Base-by-base conservation (phyloP, 2,113 vertebrate genomes). In the Eupsittula cactorum region DNA sequence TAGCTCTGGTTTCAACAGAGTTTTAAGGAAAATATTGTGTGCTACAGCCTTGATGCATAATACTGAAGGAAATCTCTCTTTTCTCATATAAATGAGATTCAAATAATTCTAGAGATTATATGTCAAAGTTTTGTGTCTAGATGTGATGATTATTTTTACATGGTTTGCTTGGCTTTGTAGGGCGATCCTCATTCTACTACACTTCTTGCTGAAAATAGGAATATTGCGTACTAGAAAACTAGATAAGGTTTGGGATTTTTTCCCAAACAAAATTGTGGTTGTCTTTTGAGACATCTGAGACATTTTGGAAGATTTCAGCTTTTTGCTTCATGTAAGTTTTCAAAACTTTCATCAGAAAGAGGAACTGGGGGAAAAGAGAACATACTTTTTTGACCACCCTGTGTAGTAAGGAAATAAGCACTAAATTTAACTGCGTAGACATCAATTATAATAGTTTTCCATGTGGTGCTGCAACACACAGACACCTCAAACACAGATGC, bases 101-200 rank as follows among this genome's bases (percentile, higher is more conserved):
- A 74, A 85, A 77, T 3, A 10, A 77, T 46, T 65, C 41, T 91
- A 13, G 17, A 85, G 37, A 59, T 63, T 86, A 46, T 19, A 68
- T 1, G 2, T 13, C 7, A 42, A 74, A 67, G 13, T 71, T 85
- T 33, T 94, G 24, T 42, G 11, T 60, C 64, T 81, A 55, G 37
- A 20, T 90, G 15, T 62, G 77, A 13, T 71, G 39, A 55, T 70
- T 86, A 74, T 52, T 92, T 92, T 90, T 42, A 64, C 33, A 67
- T 0, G 0, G 70, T 39, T 60, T 62, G 5, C 21, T 64, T 68
- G 60, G 71, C 8, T 93, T 88, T 82, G 29, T 39, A 92, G 57
- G 69, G 76, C 69, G 83, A 52, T 75, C 27, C 35, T 88, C 11
- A 33, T 14, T 68, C 31, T 71, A 75, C 35, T 86, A 67, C 3